phyloP scores from a whole-genome alignment of 2,113 vertebrate species.

The Oplegnathus fasciatus region DNA sequence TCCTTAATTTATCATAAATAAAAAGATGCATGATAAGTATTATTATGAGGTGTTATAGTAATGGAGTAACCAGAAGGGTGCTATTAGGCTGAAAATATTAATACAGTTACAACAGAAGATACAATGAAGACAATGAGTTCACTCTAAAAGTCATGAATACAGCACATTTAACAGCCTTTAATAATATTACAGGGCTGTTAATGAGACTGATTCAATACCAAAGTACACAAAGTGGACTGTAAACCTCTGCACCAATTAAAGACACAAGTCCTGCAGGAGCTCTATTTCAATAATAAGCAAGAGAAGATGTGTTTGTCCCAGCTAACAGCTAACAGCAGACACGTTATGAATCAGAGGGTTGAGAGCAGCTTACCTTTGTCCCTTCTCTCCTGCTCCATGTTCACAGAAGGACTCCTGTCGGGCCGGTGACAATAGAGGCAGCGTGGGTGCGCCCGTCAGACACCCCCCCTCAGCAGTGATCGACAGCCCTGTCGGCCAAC shows the following conservation, averaged over 20 bases:
- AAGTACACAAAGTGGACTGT: not conserved
- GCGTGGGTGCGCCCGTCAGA: constrained; percentile 16
- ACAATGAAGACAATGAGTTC: not conserved
- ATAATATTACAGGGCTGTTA: not conserved
- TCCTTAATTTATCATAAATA: not conserved
- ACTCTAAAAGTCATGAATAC: not conserved
- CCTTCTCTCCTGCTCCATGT: constrained; percentile 55
- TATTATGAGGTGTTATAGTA: not conserved
- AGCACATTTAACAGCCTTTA: not conserved
- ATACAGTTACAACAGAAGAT: not conserved
- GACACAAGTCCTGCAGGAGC: too few relatives aligned
- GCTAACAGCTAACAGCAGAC: too few relatives aligned
- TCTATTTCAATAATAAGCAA: not conserved
- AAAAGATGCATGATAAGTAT: not conserved
- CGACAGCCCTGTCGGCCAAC: constrained; percentile 52
- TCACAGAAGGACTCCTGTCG: not conserved
- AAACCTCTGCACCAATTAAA: not conserved
- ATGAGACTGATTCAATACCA: not conserved
- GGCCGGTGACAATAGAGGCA: constrained; percentile 63
- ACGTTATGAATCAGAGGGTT: not conserved
- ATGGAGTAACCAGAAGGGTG: not conserved
- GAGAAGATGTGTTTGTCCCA: not conserved
- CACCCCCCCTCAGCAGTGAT: constrained; percentile 18
- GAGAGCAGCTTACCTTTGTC: constrained; percentile 52
- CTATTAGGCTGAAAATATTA: not conserved